A percentile compares a stretch with the other conserved stretches of the same genome.
Conservation (phyloP, 2,113 vertebrate genomes). For the Macrotus californicus region DNA sequence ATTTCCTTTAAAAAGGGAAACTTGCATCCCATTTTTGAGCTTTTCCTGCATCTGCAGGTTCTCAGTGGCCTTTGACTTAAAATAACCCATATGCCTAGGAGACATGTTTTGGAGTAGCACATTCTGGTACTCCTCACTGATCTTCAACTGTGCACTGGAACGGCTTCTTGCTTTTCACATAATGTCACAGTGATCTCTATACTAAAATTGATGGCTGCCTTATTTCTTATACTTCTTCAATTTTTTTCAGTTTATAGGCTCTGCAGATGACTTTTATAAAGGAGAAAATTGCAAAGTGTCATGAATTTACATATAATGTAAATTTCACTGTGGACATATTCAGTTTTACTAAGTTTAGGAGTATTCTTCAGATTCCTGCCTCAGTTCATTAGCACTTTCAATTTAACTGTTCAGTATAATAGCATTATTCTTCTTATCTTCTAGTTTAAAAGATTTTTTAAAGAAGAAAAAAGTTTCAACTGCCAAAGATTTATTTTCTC, state of each 20-base stretch:
- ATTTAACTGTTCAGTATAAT: neutral
- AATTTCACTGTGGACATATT: neutral
- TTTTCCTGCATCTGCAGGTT: neutral
- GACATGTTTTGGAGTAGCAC: neutral
- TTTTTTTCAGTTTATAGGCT: neutral
- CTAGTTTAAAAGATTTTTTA: neutral
- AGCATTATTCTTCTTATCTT: neutral
- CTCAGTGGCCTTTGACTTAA: neutral
- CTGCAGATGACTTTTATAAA: neutral
- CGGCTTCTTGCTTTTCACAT: neutral
- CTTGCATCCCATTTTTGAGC: neutral
- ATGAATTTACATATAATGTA: neutral
- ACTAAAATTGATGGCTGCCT: neutral
- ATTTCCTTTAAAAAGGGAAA: neutral
- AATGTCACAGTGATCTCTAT: neutral
- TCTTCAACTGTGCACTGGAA: neutral
- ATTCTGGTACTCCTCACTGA: neutral
- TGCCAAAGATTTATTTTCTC: constrained; percentile 22
- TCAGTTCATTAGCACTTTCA: neutral
- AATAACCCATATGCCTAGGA: neutral
- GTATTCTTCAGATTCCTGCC: neutral
- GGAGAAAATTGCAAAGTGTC: neutral
- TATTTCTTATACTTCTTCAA: neutral
- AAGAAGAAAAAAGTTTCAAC: neutral
- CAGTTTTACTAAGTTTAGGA: neutral